Percentiles rank a stretch among this genome's conserved stretches.
These are phyloP conservation scores for Neuroscelio doddi DNA, from an alignment of 2,888 invertebrate genomes.

Conservation along the genomic window DNA sequence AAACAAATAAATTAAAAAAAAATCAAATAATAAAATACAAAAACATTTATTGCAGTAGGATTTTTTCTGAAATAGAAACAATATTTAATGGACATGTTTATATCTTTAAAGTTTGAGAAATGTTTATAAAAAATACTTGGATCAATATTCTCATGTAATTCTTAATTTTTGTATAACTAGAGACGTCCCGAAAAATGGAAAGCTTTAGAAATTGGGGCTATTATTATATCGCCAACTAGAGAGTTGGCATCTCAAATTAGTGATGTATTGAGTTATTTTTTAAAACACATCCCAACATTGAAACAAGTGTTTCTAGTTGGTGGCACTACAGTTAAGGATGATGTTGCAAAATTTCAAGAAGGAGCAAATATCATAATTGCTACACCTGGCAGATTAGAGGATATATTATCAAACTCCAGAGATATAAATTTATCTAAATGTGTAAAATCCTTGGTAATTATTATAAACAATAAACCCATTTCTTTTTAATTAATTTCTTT, in stretches of 20 bases:
- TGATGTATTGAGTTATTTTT: slow-evolving; percentile 76
- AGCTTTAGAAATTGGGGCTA: slow-evolving; percentile 85
- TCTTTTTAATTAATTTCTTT: background rate
- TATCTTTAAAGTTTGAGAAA: slow-evolving; percentile 7
- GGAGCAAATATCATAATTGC: slow-evolving; percentile 92
- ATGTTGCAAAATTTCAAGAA: slow-evolving; percentile 79
- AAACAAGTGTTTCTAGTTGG: slow-evolving; percentile 84
- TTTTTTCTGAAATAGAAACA: background rate
- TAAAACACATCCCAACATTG: slow-evolving; percentile 71
- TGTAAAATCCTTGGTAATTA: slow-evolving; percentile 84
- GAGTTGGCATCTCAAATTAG: slow-evolving; percentile 94
- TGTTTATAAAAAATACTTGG: background rate
- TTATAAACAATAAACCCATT: too few species aligned
- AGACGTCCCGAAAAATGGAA: slow-evolving; percentile 78
- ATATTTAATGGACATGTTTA: slow-evolving; percentile 1
- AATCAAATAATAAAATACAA: too few species aligned
- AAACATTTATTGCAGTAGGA: slow-evolving; percentile 5
- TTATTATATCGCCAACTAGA: slow-evolving; percentile 95
- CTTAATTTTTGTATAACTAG: slow-evolving; percentile 72
- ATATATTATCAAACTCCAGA: slow-evolving; percentile 83
- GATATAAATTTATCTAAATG: slow-evolving; percentile 81
- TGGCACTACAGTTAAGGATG: slow-evolving; percentile 85
- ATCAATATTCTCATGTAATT: slow-evolving; percentile 19
- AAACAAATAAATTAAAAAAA: too few species aligned
- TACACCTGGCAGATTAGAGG: slow-evolving; percentile 95